Evolutionary conservation across 2,888 invertebrate genomes (phyloP), one percentile per base, ranked within the genome.

Genomic region (Lasioglossum morio): DNA sequence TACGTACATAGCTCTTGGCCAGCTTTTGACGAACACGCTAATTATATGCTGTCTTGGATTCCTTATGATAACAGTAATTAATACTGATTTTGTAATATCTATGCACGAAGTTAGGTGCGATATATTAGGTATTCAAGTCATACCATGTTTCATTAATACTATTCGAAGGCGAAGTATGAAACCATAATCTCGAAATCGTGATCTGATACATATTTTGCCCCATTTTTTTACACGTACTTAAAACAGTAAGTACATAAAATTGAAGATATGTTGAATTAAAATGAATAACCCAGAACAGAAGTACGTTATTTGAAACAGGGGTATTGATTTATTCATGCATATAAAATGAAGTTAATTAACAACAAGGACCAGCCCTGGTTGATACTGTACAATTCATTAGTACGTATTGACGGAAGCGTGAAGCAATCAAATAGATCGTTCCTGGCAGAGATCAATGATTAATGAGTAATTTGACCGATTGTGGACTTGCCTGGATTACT

Each of bases 1-100:
- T 53, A 79, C 89, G 3, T 87, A 89, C n/a, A 79, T 89, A n/a
- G 86, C 90, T 10, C 63, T 91, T n/a, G 82, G 82, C 79, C 89
- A 91, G 72, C 86, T 91, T 27, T 1, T 91, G 0, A 73, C 88
- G 40, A 90, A 88, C 37, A 90, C 88, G 2, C 27, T 89, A 14
- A 78, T 89, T n/a, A 90, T 87, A 4, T 89, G 90, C 34, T 85
- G 85, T 23, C 70, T 91, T 40, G 91, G 90, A 57, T 91, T 88
- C 34, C 53, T 90, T 72, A 85, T 88, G 8, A 84, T 88, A 34
- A 84, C 78, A 23, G 91, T 84, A 46, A 81, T 82, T 77, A 63
- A 19, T 34, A 53, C 23, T 10, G 10, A 53, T 53, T n/a, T 53
- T 10, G 19, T 48, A 48, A 48, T 48, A 19, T 48, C 5, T 48